Base-by-base conservation (phyloP, 1,140 invertebrate genomes). In the Phthorimaea operculella region DNA sequence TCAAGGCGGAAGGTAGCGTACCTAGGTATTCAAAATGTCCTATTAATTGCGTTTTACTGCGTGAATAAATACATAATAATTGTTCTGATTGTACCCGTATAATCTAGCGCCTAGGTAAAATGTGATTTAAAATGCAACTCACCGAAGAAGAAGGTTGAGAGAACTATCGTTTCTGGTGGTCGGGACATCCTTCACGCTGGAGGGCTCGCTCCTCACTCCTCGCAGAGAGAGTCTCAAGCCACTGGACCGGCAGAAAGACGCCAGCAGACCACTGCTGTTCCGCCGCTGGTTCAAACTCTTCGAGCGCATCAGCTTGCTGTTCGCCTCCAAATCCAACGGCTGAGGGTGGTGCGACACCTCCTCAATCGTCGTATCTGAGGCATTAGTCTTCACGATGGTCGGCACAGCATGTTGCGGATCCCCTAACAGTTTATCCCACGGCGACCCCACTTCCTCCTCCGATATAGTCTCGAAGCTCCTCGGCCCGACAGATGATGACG, bases 181-280 rank as follows among this genome's bases (percentile, higher is more conserved):
- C 17, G 81, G 81, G 18, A 76, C 74, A 54, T 83, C 79, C 60
- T 84, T 84, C 44, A 84, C 81, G 59, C 81, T 83, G 42, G 81
- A 84, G 55, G 81, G 81, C 66, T 83, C 81, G 51, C 80, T 82
- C 51, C 80, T 78, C 39, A 85, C 83, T 9, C 81, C 83, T 48
- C 83, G 77, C 18, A 89, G 82, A 9, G 88, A 89, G 48, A 86
- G 79, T 52, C 88, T 79, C 49, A 89, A 70, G 11, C 17, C 14
- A 4, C 11, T 11, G 55, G 88, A 87, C 61, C 78, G 78, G 44
- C 88, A 85, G 66, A 88, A 86, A 39, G 86, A 80, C 51, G 77
- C 83, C 49, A 89, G 71, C 17, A 89, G 73, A 49, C 83, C 79
- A 16, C 79, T 84, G 59, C 78, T 83, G 49, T 78, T 78, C 63